Evolutionary conservation across 1,140 invertebrate genomes (phyloP).

Genomic region (Drosophila punjabiensis): DNA sequence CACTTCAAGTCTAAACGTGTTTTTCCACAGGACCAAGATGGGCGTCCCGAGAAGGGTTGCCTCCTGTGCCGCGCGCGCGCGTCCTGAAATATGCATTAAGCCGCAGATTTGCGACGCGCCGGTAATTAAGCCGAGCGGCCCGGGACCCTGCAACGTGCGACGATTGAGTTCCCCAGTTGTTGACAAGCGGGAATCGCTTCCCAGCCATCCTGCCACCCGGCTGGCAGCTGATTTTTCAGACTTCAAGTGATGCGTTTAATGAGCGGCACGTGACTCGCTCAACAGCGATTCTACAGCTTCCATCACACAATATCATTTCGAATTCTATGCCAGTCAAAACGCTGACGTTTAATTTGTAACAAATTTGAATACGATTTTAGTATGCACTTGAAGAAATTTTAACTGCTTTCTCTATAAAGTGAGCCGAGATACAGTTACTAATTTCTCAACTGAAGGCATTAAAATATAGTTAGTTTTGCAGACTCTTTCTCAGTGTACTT

Average conservation of each 20-base stretch:
- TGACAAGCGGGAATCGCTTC: conserved; percentile 33
- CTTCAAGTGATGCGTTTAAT: conserved; percentile 84
- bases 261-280: conserved; percentile 74
- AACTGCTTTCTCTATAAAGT: rapidly evolving
- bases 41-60: conserved; percentile 58
- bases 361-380: conserved; percentile 36
- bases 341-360: conserved; percentile 57
- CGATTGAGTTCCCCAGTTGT: conserved; percentile 45
- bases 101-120: conserved; percentile 74
- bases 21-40: conserved; percentile 58
- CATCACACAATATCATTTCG: conserved; percentile 33
- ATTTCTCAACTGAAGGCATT: neutral
- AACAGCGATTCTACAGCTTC: neutral
- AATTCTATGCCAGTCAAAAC: conserved; percentile 36
- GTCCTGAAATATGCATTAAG: conserved; percentile 76
- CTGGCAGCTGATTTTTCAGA: conserved; percentile 67
- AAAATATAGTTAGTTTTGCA: neutral
- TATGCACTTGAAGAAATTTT: neutral
- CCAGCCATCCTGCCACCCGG: conserved; percentile 2
- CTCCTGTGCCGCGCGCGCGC: conserved; percentile 22
- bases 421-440: neutral
- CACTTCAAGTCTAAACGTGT: conserved; percentile 81
- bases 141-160: conserved; percentile 35
- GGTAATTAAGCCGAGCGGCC: conserved; percentile 67
- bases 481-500: neutral